Evolutionary conservation across 2,113 vertebrate genomes (phyloP), one percentile per base, ranked within the genome.

Genomic region (Bubalus kerabau): DNA sequence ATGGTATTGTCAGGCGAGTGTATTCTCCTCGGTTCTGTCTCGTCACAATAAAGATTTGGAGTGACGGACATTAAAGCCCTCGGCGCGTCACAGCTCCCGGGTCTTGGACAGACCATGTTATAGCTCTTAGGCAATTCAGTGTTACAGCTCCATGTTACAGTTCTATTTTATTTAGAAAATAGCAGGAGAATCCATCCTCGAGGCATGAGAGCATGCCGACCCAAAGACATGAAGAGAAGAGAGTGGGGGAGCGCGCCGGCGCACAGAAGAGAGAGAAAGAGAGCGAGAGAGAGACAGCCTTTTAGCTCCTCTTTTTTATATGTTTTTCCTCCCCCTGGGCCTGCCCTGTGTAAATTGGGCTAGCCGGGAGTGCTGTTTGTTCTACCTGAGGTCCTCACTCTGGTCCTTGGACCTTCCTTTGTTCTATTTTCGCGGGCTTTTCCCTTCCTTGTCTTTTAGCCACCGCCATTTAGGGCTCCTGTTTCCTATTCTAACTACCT

Each of bases 211-310:
- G 16, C 62, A 67, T n/a, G 16, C 32, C 1, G 2, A 67, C 32
- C 62, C 62, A 67, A 67, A 5, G 62, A n/a, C 16, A 9, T 0
- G 7, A n/a, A 19, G 62, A 67, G 62, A 67, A 67, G 62, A 10
- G 62, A n/a, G 62, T 67, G 2, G 32, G 62, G 62, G 62, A n/a
- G 62, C 3, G 1, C 0, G 3, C 30, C 32, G n/a, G 15, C 7
- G 0, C 1, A 0, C 0, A 0, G 7, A 17, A 32, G 30, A 32
- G 60, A 62, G 60, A 16, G 28, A 3, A 15, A 15, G 28, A 62
- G 30, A 64, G 62, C 17, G 30, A 30, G 1, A 32, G 30, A n/a
- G 32, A 64, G 8, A 19, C 7, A 5, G 32, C 4, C 7, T 32
- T 32, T 67, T 21, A 17, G 64, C 32, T 67, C 32, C 32, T 5